phyloP scores from a whole-genome alignment of 2,797 vertebrate genomes.

The Sylvilagus floridanus region DNA sequence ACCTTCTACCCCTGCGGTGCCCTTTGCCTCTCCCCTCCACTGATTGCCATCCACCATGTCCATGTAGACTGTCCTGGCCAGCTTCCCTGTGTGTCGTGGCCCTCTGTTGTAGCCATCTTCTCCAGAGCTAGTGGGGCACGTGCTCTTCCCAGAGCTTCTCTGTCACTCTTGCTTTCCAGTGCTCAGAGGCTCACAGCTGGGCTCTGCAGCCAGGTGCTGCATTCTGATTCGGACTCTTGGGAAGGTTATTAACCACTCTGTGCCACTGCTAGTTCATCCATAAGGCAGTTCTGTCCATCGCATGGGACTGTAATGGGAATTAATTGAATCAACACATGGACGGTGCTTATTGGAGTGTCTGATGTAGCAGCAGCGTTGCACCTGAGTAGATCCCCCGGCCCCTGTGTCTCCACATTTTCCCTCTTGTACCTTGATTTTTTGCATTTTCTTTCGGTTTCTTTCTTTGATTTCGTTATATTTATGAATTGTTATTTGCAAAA shows the following conservation, averaged over 20 bases:
- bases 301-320: no score
- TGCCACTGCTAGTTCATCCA: background rate
- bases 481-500: background rate
- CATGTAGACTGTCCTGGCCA: background rate
- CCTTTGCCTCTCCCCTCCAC: background rate
- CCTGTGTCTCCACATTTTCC: background rate
- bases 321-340: background rate
- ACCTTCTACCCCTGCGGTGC: accelerated
- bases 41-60: background rate
- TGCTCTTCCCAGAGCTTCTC: background rate
- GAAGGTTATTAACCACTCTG: background rate
- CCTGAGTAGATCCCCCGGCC: background rate
- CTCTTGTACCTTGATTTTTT: background rate
- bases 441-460: background rate
- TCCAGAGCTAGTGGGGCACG: background rate
- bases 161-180: background rate
- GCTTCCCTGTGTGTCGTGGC: no score
- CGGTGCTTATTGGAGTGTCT: background rate
- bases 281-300: background rate
- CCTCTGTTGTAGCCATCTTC: background rate
- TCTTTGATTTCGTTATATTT: background rate
- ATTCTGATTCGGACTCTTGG: background rate
- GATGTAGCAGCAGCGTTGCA: background rate
- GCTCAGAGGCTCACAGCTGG: background rate
- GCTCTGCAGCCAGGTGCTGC: background rate